Evolutionary conservation across 64 coral and sea anemone genomes (phyloP).

Genomic region (Dendronephthya gigantea): DNA sequence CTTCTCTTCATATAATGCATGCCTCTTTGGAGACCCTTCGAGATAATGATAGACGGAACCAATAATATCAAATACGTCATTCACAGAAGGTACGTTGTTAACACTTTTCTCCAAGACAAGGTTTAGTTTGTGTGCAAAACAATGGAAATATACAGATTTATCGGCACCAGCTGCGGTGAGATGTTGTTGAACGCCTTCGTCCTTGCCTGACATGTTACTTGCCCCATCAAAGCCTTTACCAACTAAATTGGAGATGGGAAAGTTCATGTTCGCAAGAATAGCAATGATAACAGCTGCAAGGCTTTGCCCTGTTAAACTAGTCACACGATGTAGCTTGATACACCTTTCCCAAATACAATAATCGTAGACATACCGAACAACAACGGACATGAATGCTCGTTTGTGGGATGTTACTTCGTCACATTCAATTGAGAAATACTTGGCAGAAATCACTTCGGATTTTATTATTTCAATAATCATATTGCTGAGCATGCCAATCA

Average conservation of each 20-base stretch:
- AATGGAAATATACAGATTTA: too few relatives aligned
- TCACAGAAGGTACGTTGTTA: slow-evolving; percentile 10
- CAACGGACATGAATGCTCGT: slow-evolving; percentile 7
- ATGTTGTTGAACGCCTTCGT: slow-evolving; percentile 1
- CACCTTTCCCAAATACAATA: slow-evolving; percentile 6
- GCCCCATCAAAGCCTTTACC: too few relatives aligned
- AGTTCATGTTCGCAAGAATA: too few relatives aligned
- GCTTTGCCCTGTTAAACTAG: not conserved
- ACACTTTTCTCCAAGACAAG: not conserved
- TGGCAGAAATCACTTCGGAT: slow-evolving; percentile 3
- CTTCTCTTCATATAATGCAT: too few relatives aligned
- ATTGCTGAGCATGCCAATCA: not conserved
- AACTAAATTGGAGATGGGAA: too few relatives aligned
- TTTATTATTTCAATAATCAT: not conserved
- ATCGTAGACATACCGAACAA: slow-evolving; percentile 7
- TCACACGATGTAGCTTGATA: slow-evolving; percentile 9
- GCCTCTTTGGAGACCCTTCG: too few relatives aligned
- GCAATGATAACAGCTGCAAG: too few relatives aligned
- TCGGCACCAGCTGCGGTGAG: slow-evolving; percentile 4
- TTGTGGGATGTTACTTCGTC: slow-evolving; percentile 14
- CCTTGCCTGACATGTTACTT: slow-evolving; percentile 14
- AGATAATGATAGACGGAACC: too few relatives aligned
- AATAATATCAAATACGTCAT: too few relatives aligned
- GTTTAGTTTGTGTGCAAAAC: slow-evolving; percentile 5
- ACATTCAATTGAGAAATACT: slow-evolving; percentile 23